These are phyloP conservation scores for Morus bassanus DNA, from an alignment of 2,797 vertebrate genomes.

Conservation along the genomic window DNA sequence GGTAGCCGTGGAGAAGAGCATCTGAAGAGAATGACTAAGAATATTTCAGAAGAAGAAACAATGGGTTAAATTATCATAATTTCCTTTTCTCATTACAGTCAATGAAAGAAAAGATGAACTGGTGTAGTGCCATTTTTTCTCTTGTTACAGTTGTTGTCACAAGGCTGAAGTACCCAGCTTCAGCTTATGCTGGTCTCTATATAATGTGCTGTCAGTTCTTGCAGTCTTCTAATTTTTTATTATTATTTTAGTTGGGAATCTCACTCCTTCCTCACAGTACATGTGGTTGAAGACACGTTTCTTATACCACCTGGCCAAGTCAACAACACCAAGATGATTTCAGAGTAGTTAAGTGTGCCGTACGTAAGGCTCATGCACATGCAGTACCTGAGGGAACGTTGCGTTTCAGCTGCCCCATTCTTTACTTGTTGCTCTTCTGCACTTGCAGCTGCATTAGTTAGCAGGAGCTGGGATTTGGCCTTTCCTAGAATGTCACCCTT, in stretches of 20 bases:
- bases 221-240: background rate
- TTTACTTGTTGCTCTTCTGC: background rate
- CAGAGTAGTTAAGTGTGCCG: background rate
- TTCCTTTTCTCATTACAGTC: background rate
- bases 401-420: background rate
- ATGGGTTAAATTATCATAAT: background rate
- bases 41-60: background rate
- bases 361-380: background rate
- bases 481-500: background rate
- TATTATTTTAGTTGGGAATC: background rate
- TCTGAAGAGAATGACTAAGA: background rate
- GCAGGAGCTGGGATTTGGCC: background rate
- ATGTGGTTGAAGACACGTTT: background rate
- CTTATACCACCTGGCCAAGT: background rate
- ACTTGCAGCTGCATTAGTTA: background rate
- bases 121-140: background rate
- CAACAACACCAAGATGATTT: background rate
- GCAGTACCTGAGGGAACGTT: background rate
- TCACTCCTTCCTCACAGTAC: background rate
- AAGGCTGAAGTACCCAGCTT: background rate
- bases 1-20: background rate
- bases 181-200: background rate
- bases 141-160: background rate
- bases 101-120: background rate
- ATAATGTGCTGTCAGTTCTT: background rate